Conservation (phyloP, 2,113 vertebrate species). For the Amblyopsis rosae region DNA sequence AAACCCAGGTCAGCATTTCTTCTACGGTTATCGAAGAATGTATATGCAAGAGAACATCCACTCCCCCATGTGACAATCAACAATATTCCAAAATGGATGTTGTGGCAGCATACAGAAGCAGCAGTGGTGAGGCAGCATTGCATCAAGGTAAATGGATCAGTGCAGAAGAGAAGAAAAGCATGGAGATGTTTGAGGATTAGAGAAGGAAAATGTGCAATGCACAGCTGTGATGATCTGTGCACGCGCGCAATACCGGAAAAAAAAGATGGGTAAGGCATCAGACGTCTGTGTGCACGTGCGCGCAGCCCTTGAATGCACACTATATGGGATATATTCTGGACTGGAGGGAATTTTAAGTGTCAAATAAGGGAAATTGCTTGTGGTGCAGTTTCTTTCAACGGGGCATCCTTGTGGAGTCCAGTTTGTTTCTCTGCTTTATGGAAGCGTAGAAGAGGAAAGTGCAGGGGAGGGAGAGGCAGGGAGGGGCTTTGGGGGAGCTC, state of each 20-base stretch:
- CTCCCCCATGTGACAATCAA: slow-evolving; percentile 14
- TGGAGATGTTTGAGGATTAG: slow-evolving; percentile 21
- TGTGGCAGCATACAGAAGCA: slow-evolving; percentile 23
- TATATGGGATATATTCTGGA: no score
- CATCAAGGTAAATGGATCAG: slow-evolving; percentile 31
- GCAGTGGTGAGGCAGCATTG: slow-evolving; percentile 22
- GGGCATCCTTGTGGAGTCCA: slow-evolving; percentile 53
- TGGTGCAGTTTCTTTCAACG: slow-evolving; percentile 39
- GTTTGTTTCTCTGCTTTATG: slow-evolving; percentile 58
- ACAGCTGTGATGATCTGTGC: no score
- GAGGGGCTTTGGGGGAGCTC: slow-evolving; percentile 49
- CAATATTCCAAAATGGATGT: slow-evolving; percentile 43
- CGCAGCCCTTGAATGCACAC: no score
- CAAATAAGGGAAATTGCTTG: slow-evolving; percentile 51
- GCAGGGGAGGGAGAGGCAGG: slow-evolving; percentile 43
- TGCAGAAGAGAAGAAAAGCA: background rate
- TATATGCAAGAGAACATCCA: slow-evolving; percentile 44
- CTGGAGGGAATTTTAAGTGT: slow-evolving; percentile 15
- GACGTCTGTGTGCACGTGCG: no score
- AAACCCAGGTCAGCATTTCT: slow-evolving; percentile 50
- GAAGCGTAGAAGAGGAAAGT: slow-evolving; percentile 33
- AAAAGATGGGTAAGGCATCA: background rate
- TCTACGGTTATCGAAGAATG: slow-evolving; percentile 29
- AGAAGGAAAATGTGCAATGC: slow-evolving; percentile 1
- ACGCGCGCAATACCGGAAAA: background rate